A percentile compares a stretch with the other conserved stretches of the same genome.
These are phyloP conservation scores for Ganaspis sp. DNA, from an alignment of 1,140 invertebrate genomes.

Conservation along the genomic window DNA sequence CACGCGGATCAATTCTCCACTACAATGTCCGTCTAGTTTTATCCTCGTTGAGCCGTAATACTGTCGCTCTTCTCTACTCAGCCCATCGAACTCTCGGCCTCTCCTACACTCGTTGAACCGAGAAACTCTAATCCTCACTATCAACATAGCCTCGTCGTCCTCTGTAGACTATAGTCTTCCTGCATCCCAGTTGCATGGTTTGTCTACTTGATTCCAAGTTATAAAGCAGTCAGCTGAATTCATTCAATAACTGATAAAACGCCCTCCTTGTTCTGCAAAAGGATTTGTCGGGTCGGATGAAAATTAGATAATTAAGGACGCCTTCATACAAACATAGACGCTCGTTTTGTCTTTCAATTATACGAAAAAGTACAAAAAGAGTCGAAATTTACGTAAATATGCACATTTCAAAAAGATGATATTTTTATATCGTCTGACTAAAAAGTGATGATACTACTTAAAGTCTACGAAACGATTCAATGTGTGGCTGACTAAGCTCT, in stretches of 20 bases:
- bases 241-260: conserved; percentile 2
- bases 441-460: too few species aligned
- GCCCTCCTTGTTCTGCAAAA: neutral
- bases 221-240: conserved; percentile 5
- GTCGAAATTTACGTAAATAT: too few species aligned
- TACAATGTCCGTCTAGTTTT: conserved; percentile 15
- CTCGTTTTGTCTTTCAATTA: too few species aligned
- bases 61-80: neutral
- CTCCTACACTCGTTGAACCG: conserved; percentile 11
- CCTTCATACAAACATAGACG: too few species aligned
- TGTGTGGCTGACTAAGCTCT: too few species aligned
- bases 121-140: conserved; percentile 14
- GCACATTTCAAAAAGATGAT: too few species aligned
- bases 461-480: too few species aligned
- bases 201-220: conserved; percentile 3
- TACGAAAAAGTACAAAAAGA: too few species aligned
- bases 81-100: neutral
- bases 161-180: neutral
- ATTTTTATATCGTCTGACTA: too few species aligned
- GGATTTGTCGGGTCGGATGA: neutral
- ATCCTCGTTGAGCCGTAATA: neutral
- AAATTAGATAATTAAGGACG: too few species aligned
- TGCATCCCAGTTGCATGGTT: neutral
- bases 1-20: conserved; percentile 3
- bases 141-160: neutral